Conservation (phyloP, 2,888 invertebrate genomes). For the Thelaira solivaga region DNA sequence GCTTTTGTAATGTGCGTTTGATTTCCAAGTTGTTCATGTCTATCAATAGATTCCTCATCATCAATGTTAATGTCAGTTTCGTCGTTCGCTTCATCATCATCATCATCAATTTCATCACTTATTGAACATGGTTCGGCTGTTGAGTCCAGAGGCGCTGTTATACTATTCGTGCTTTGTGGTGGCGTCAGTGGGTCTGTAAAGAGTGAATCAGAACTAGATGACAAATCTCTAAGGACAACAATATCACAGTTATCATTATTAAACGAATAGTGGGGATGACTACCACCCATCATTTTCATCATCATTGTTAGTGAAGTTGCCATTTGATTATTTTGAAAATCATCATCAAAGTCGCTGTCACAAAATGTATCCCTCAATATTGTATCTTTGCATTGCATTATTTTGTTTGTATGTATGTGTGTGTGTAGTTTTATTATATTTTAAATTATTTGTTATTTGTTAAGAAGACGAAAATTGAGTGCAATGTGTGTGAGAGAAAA, state of each 20-base stretch:
- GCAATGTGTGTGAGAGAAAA: constrained; percentile 58
- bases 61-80: constrained; percentile 14
- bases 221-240: constrained; percentile 70
- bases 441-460: constrained; percentile 9
- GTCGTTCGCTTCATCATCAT: constrained; percentile 67
- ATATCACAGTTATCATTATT: constrained; percentile 66
- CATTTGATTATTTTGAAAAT: constrained; percentile 54
- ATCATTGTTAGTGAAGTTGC: constrained; percentile 57
- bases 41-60: neutral
- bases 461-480: constrained; percentile 43
- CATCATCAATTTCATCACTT: constrained; percentile 31
- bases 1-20: constrained; percentile 38
- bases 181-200: constrained; percentile 86
- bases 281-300: constrained; percentile 36
- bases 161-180: constrained; percentile 70
- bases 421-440: constrained; percentile 10
- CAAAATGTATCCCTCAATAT: constrained; percentile 54
- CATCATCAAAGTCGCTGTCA: constrained; percentile 56
- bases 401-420: too few relatives aligned
- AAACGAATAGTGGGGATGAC: constrained; percentile 47
- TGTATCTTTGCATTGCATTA: constrained; percentile 32
- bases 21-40: constrained; percentile 1
- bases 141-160: constrained; percentile 39
- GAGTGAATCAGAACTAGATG: constrained; percentile 84
- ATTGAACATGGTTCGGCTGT: constrained; percentile 24